These are phyloP conservation scores for Aradophagus sp. DNA, from an alignment of 1,140 invertebrate genomes.

Conservation along the genomic window DNA sequence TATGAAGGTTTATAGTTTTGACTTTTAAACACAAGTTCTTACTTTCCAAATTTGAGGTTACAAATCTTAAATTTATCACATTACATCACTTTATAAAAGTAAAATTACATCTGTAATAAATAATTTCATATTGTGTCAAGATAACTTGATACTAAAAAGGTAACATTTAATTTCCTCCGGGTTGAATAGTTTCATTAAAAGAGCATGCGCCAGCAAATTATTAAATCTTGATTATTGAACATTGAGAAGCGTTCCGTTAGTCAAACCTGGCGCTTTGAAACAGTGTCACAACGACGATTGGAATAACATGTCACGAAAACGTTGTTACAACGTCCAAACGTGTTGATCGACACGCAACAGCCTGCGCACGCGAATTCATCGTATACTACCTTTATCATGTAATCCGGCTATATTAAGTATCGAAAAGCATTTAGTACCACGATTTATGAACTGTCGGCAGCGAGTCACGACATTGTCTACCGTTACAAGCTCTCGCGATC, in stretches of 20 bases:
- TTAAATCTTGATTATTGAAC: conserved; percentile 14
- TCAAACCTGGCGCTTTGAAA: too few species aligned
- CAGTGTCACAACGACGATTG: conserved; percentile 2
- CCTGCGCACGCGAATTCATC: conserved; percentile 38
- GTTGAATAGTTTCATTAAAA: too few species aligned
- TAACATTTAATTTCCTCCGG: too few species aligned
- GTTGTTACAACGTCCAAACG: conserved; percentile 16
- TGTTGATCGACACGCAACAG: conserved; percentile 45
- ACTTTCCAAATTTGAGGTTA: too few species aligned
- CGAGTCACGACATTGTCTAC: conserved; percentile 70
- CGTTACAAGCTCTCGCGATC: conserved; percentile 67
- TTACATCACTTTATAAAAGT: too few species aligned
- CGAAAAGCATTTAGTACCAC: conserved; percentile 69
- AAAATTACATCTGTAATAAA: too few species aligned
- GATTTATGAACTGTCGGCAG: conserved; percentile 70
- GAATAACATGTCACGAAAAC: conserved; percentile 33
- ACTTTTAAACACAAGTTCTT: too few species aligned
- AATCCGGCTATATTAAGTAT: conserved; percentile 58
- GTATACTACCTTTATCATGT: conserved; percentile 35
- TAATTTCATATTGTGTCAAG: too few species aligned
- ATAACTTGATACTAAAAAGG: too few species aligned
- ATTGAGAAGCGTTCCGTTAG: conserved; percentile 32
- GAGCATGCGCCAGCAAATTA: conserved; percentile 12
- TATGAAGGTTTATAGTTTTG: too few species aligned
- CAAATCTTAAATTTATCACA: too few species aligned